These are phyloP conservation scores for Fringilla coelebs DNA, from an alignment of 2,797 vertebrate species.

Conservation along the genomic window DNA sequence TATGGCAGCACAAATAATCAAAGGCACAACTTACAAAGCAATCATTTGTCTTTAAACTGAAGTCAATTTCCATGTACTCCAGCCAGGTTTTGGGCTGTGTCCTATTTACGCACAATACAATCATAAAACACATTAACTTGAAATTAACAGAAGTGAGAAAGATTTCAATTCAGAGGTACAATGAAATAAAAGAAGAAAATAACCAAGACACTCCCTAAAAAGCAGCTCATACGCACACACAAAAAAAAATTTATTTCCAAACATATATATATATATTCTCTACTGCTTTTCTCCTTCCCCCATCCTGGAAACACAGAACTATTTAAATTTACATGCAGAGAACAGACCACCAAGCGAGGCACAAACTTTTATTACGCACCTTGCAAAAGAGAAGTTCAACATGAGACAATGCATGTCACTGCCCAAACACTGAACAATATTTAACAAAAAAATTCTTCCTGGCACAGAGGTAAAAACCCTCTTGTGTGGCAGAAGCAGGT, in stretches of 20 bases:
- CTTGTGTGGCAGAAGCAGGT: neutral
- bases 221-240: rapidly evolving
- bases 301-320: neutral
- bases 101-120: neutral
- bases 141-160: neutral
- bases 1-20: neutral
- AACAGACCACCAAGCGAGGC: neutral
- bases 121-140: neutral
- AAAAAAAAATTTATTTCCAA: too few species aligned
- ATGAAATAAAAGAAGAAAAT: neutral
- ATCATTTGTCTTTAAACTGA: neutral
- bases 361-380: neutral
- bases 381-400: neutral
- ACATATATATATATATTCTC: too few species aligned
- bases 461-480: neutral
- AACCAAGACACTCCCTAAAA: neutral
- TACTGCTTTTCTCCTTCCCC: neutral
- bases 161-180: neutral
- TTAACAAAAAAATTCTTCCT: neutral
- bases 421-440: neutral
- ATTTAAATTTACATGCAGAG: neutral
- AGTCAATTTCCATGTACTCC: neutral
- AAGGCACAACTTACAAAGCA: neutral
- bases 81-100: neutral
- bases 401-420: neutral